A percentile compares a stretch with the other conserved stretches of the same genome.
phyloP scores from a whole-genome alignment of 2,797 vertebrate genomes.

The Podarcis lilfordi region DNA sequence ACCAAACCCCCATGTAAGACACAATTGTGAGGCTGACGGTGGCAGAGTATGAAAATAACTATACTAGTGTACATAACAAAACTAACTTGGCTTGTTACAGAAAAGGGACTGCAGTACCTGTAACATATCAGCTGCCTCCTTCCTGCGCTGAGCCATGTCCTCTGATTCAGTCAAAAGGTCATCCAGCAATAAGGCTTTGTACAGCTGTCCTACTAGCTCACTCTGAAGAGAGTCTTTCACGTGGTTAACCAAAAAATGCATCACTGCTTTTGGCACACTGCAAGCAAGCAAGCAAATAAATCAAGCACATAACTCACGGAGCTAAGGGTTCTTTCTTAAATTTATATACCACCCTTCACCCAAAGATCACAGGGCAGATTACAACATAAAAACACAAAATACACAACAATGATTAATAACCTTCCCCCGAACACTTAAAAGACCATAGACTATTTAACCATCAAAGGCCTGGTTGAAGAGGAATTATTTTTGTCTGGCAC shows the following conservation, averaged over 20 bases:
- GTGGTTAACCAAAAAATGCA: slow-evolving; percentile 98
- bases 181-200: slow-evolving; percentile 90
- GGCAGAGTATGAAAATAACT: background rate
- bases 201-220: slow-evolving; percentile 95
- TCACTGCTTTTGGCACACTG: slow-evolving; percentile 98
- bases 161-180: slow-evolving; percentile 97
- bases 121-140: slow-evolving; percentile 96
- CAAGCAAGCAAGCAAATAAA: slow-evolving; percentile 45
- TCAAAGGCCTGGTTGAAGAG: no score
- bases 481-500: no score
- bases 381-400: no score
- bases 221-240: slow-evolving; percentile 98
- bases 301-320: background rate
- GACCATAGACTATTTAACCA: no score
- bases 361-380: no score
- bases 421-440: no score
- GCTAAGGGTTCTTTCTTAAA: background rate
- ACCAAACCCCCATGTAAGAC: no score
- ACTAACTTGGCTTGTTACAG: background rate
- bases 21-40: no score
- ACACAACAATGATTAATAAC: no score
- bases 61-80: background rate
- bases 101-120: slow-evolving; percentile 80
- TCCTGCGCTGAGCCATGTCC: slow-evolving; percentile 98
- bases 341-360: no score